Evolutionary conservation across 2,797 vertebrate genomes (phyloP).

Genomic region (Sebastes vulpes): DNA sequence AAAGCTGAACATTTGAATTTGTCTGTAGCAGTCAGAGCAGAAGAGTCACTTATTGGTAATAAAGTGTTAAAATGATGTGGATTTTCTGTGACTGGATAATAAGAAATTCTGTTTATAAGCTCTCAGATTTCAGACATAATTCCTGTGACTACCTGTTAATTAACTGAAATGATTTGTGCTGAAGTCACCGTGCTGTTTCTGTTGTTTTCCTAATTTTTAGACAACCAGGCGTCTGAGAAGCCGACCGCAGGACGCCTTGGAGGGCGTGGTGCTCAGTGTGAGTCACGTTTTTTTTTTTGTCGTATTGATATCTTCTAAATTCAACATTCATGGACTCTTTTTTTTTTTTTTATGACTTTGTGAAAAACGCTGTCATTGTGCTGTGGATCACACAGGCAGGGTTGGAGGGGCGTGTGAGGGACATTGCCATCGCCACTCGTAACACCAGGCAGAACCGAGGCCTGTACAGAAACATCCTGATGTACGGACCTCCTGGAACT

Average conservation of each 20-base stretch:
- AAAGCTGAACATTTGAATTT: background rate
- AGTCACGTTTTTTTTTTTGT: conserved; percentile 63
- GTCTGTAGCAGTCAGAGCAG: background rate
- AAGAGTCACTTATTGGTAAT: background rate
- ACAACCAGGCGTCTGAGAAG: conserved; percentile 86
- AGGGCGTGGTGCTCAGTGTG: conserved; percentile 91
- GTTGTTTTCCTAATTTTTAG: conserved; percentile 62
- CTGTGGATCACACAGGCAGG: conserved; percentile 79
- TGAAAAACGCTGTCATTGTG: background rate
- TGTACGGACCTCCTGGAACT: conserved; percentile 93
- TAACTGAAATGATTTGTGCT: background rate
- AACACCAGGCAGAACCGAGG: conserved; percentile 91
- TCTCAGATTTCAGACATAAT: background rate
- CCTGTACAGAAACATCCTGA: conserved; percentile 91
- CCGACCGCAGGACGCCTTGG: conserved; percentile 89
- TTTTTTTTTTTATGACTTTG: background rate
- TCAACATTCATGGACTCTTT: background rate
- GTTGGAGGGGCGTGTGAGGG: conserved; percentile 92
- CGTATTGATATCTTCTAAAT: background rate
- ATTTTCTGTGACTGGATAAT: background rate
- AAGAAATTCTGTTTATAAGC: background rate
- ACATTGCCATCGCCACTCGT: conserved; percentile 92
- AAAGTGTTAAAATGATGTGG: background rate
- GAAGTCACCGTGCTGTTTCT: background rate
- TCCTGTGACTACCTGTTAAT: background rate